phyloP scores from a whole-genome alignment of 2,797 vertebrate genomes.

The Pelobates cultripes region DNA sequence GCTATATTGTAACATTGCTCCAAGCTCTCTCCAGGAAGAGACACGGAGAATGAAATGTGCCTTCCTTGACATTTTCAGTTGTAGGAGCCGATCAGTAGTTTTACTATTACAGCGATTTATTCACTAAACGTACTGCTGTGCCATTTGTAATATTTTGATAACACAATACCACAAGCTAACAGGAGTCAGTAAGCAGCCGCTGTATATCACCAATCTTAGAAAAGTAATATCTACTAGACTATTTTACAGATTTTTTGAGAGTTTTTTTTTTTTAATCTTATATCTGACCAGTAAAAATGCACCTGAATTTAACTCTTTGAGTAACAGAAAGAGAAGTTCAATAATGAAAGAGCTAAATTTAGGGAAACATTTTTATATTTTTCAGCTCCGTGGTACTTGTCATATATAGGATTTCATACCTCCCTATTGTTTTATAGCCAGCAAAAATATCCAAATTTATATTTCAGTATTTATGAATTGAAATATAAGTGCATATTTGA shows the following conservation, averaged over 20 bases:
- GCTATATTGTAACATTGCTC: constrained; percentile 8
- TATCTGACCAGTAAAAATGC: too few relatives aligned
- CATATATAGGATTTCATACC: too few relatives aligned
- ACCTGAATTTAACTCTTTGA: too few relatives aligned
- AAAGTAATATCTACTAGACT: not conserved
- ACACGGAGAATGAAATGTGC: not conserved
- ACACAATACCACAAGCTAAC: constrained; percentile 56
- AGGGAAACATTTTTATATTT: too few relatives aligned
- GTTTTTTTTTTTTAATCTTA: not conserved
- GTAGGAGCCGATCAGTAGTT: constrained; percentile 17
- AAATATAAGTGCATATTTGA: too few relatives aligned
- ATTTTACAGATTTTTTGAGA: too few relatives aligned
- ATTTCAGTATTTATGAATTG: too few relatives aligned
- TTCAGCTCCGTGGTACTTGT: too few relatives aligned
- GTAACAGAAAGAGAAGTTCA: too few relatives aligned
- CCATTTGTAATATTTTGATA: constrained; percentile 56
- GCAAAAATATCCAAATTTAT: too few relatives aligned
- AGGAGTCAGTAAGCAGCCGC: constrained; percentile 53
- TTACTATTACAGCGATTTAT: constrained; percentile 25
- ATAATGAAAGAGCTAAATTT: too few relatives aligned
- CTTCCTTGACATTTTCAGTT: constrained; percentile 17
- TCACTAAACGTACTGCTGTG: constrained; percentile 53
- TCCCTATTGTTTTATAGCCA: too few relatives aligned
- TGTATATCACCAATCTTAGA: constrained; percentile 27
- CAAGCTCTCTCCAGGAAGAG: not conserved